Evolutionary conservation across 2,113 vertebrate genomes (phyloP).

Genomic region (Sander vitreus): DNA sequence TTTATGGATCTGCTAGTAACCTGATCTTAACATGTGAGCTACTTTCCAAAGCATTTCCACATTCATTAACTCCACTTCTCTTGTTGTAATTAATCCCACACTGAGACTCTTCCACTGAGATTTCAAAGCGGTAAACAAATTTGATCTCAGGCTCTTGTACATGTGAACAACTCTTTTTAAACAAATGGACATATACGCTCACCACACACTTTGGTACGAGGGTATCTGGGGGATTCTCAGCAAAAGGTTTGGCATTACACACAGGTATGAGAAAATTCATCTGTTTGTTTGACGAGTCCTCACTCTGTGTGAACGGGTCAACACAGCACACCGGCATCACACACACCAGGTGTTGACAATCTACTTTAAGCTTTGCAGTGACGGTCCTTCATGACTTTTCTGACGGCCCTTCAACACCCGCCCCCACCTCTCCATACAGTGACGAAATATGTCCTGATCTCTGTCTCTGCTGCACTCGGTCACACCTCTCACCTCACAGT

Average conservation of each 20-base stretch:
- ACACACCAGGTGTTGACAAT: slow-evolving; percentile 49
- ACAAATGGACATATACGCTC: background rate
- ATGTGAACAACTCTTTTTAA: background rate
- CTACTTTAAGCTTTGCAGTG: slow-evolving; percentile 16
- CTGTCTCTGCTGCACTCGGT: slow-evolving; percentile 33
- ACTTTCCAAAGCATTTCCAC: slow-evolving; percentile 23
- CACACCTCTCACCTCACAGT: slow-evolving; percentile 29
- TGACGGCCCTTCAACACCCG: slow-evolving; percentile 23
- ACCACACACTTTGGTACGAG: background rate
- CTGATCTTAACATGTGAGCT: slow-evolving; percentile 29
- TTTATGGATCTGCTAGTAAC: slow-evolving; percentile 15
- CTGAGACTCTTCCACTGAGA: slow-evolving; percentile 13
- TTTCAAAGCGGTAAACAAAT: slow-evolving; percentile 24
- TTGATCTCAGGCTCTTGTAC: background rate
- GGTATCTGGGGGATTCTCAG: background rate
- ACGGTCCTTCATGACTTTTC: slow-evolving; percentile 17
- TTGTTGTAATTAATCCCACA: slow-evolving; percentile 47
- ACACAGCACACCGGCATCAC: background rate
- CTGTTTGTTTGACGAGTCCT: slow-evolving; percentile 4
- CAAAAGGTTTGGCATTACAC: background rate
- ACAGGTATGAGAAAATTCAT: slow-evolving; percentile 6
- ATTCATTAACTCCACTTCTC: slow-evolving; percentile 39
- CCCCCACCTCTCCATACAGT: slow-evolving; percentile 5
- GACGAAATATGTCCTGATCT: slow-evolving; percentile 63
- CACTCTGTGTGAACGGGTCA: slow-evolving; percentile 2